A percentile compares a stretch with the other conserved stretches of the same genome.
Evolutionary conservation across 2,797 vertebrate genomes (phyloP).

Genomic region (Sebastes glaucus): DNA sequence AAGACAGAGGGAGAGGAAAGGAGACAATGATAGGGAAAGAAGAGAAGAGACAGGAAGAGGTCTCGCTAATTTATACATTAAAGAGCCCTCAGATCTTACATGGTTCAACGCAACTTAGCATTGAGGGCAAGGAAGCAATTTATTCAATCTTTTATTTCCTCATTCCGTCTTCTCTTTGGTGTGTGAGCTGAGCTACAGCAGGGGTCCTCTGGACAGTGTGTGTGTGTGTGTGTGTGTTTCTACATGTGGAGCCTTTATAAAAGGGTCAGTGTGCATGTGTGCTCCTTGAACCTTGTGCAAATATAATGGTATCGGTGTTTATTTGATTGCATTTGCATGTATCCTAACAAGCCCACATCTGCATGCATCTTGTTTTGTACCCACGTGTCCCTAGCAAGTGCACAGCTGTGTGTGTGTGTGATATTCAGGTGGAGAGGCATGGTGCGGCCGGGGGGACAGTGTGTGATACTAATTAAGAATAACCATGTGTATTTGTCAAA

Average conservation of each 20-base stretch:
- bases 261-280: constrained; percentile 11
- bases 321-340: constrained; percentile 17
- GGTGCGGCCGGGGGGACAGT: constrained; percentile 78
- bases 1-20: constrained; percentile 44
- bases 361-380: constrained; percentile 43
- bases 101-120: constrained; percentile 72
- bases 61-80: constrained; percentile 78
- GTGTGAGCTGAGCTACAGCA: constrained; percentile 47
- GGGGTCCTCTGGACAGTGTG: constrained; percentile 32
- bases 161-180: constrained; percentile 59
- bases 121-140: constrained; percentile 65
- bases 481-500: constrained; percentile 91
- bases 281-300: not conserved
- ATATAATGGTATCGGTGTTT: not conserved
- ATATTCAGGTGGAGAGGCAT: constrained; percentile 84
- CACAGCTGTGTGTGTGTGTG: constrained; percentile 56
- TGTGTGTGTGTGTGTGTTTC: constrained; percentile 17
- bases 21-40: constrained; percentile 49
- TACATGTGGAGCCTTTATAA: constrained; percentile 7
- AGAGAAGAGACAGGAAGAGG: constrained; percentile 60
- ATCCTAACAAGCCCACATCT: constrained; percentile 45
- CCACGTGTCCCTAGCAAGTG: constrained; percentile 48
- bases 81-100: constrained; percentile 72
- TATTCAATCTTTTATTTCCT: constrained; percentile 74
- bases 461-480: constrained; percentile 91